Base-by-base conservation (phyloP, 2,113 vertebrate species). In the Pandion haliaetus region DNA sequence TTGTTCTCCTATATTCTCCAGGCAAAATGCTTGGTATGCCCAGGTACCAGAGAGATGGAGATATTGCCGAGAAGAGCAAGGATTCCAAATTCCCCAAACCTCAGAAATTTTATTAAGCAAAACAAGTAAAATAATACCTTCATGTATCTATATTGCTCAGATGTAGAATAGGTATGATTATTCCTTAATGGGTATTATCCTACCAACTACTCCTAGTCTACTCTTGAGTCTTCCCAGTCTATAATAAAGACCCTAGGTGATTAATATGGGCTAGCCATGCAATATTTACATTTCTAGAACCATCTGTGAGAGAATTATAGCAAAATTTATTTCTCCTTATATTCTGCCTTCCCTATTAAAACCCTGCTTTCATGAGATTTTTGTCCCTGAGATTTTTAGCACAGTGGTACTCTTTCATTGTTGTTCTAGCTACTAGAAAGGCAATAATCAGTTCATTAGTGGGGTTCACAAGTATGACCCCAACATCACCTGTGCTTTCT, bases 361-460 rank as follows among this genome's bases (percentile, higher is more conserved):
- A 71, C 42, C 42, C 26, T 42, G 40, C 55, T 84, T 83, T 94
- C n/a, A 82, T 73, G 31, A 49, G 32, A 78, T 82, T 86, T 93
- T 82, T 80, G 29, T 79, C 86, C 47, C 59, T 0, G 2, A 50
- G 71, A 87, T 79, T n/a, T n/a, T n/a, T n/a, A n/a, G n/a, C 85
- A 85, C 89, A 91, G 66, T 66, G 59, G 82, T 50, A 61, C n/a
- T 69, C 82, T 81, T 83, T 96, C 86, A 83, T 97, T 97, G 82
- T 94, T 91, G 94, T 97, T 96, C 85, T 82, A 92, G 62, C 17
- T 63, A 58, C 21, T 31, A 76, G 59, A 89, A 89, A 28, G 47
- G 79, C 63, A 82, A 94, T 92, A 90, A 97, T 96, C 82, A 84
- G 81, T 97, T 97, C 96, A 94, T 98, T 97, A 97, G 62, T 19